Conservation (phyloP, 1,140 invertebrate genomes). For the Portunus trituberculatus region DNA sequence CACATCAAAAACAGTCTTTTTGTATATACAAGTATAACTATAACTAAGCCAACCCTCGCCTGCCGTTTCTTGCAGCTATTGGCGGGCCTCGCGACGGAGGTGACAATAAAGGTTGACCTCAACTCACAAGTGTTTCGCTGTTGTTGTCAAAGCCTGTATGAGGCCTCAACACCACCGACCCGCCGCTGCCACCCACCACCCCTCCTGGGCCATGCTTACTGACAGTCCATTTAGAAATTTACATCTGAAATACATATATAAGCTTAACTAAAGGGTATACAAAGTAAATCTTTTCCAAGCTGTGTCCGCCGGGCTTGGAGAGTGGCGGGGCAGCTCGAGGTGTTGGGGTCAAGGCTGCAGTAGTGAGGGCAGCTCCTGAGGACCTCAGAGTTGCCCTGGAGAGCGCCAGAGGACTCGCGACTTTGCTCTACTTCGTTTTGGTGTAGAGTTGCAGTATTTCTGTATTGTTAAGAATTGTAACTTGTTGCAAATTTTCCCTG, state of each 20-base stretch:
- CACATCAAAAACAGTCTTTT: neutral
- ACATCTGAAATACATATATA: too few relatives aligned
- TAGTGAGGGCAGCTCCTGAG: slow-evolving; percentile 43
- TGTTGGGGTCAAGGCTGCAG: neutral
- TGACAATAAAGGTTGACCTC: slow-evolving; percentile 47
- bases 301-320: neutral
- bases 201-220: neutral
- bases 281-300: neutral
- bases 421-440: neutral
- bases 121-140: slow-evolving; percentile 22
- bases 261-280: too few relatives aligned
- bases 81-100: neutral
- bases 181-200: neutral
- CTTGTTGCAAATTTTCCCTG: slow-evolving; percentile 1
- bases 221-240: too few relatives aligned
- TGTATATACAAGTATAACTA: neutral
- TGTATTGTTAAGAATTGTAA: slow-evolving; percentile 12
- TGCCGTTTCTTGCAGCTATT: slow-evolving; percentile 56
- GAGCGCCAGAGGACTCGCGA: slow-evolving; percentile 44
- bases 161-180: neutral
- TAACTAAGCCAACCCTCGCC: neutral
- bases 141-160: neutral
- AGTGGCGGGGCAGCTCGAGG: neutral
- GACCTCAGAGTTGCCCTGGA: slow-evolving; percentile 30
- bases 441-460: slow-evolving; percentile 12